A percentile compares a stretch with the other conserved stretches of the same genome.
These are phyloP conservation scores for Drosophila varians DNA, from an alignment of 1,140 invertebrate genomes.

Conservation along the genomic window DNA sequence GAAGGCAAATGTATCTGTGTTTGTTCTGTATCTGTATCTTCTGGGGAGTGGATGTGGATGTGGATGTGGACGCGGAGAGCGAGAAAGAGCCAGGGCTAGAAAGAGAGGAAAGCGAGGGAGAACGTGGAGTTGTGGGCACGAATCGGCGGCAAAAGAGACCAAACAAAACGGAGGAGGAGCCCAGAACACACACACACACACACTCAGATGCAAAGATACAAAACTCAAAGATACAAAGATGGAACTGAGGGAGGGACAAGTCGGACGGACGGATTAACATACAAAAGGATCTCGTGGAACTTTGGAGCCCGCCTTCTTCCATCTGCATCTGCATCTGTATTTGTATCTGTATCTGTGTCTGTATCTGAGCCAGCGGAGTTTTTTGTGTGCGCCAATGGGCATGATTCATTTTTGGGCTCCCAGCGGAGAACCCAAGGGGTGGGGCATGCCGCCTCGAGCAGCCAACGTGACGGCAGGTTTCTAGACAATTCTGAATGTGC, in stretches of 20 bases:
- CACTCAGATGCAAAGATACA: conserved; percentile 31
- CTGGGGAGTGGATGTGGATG: conserved; percentile 30
- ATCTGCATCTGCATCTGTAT: conserved; percentile 13
- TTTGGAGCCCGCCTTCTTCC: conserved; percentile 75
- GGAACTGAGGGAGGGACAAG: conserved; percentile 23
- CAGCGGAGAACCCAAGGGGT: conserved; percentile 12
- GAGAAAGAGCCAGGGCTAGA: conserved; percentile 17
- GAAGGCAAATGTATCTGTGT: conserved; percentile 39
- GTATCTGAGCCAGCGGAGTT: conserved; percentile 24
- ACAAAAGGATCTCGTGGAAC: conserved; percentile 71
- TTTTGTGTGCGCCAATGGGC: conserved; percentile 69
- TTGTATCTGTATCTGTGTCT: background rate
- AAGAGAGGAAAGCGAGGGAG: background rate
- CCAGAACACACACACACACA: conserved; percentile 34
- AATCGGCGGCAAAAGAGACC: conserved; percentile 19
- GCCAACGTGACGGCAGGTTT: conserved; percentile 57
- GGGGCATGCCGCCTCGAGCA: conserved; percentile 42
- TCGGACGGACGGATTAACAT: conserved; percentile 68
- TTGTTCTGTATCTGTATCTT: conserved; percentile 48
- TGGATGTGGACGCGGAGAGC: conserved; percentile 4
- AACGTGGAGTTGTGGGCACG: conserved; percentile 1
- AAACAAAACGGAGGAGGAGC: conserved; percentile 52
- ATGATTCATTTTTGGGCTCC: conserved; percentile 55
- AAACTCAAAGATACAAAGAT: conserved; percentile 38
- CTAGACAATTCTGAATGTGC: too few species aligned